Evolutionary conservation across 2,888 invertebrate genomes (phyloP).

Genomic region (Lamellibrachia columna): DNA sequence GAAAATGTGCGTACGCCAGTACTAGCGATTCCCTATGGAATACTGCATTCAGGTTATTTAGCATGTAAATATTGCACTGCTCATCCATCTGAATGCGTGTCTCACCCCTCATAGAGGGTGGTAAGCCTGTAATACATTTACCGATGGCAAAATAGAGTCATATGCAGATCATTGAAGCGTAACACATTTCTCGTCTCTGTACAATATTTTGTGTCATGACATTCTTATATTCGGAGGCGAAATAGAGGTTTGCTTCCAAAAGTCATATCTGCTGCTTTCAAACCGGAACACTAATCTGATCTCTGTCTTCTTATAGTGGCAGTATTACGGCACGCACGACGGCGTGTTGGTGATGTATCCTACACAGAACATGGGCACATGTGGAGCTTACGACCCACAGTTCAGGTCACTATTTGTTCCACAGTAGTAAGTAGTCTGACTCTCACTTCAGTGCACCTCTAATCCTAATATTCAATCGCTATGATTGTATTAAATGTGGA

Average conservation of each 20-base stretch:
- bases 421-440: neutral
- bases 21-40: neutral
- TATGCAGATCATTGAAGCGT: neutral
- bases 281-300: neutral
- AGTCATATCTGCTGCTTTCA: neutral
- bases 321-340: neutral
- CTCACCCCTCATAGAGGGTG: neutral
- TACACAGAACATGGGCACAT: neutral
- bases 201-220: neutral
- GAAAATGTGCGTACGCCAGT: neutral
- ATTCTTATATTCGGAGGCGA: neutral
- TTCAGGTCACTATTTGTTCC: neutral
- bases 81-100: neutral
- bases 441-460: neutral
- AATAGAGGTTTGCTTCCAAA: neutral
- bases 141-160: neutral
- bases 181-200: neutral
- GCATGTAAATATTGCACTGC: neutral
- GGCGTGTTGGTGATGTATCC: neutral
- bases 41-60: neutral
- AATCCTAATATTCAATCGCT: neutral
- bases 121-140: neutral
- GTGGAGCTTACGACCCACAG: neutral
- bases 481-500: too few relatives aligned
- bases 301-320: neutral